These are phyloP conservation scores for Heliconius cydno DNA, from an alignment of 2,888 invertebrate genomes.

Conservation along the genomic window DNA sequence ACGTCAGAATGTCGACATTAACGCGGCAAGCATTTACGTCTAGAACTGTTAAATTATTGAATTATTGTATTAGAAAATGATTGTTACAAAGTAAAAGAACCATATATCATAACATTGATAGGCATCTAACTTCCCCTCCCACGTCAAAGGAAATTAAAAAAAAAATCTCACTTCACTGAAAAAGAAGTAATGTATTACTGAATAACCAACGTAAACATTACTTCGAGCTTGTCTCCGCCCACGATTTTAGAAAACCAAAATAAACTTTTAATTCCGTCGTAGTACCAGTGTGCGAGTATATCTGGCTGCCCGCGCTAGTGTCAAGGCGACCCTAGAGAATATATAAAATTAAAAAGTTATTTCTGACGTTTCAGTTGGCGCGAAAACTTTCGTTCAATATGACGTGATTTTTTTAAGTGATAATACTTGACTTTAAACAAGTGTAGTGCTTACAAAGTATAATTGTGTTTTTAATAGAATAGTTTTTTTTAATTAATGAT, in stretches of 20 bases:
- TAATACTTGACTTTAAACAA: not conserved
- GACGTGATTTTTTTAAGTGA: slow-evolving; percentile 15
- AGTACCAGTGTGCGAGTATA: slow-evolving; percentile 52
- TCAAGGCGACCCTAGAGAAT: slow-evolving; percentile 45
- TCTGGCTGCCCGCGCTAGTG: slow-evolving; percentile 50
- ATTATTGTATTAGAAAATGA: not conserved
- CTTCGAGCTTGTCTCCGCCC: slow-evolving; percentile 53
- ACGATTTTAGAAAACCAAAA: slow-evolving; percentile 59
- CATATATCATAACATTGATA: not conserved
- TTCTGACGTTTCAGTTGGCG: slow-evolving; percentile 44
- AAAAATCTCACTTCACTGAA: slow-evolving; percentile 19
- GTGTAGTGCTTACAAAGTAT: slow-evolving; percentile 9
- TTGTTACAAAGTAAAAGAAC: not conserved
- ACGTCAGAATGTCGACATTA: not conserved
- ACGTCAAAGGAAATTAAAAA: slow-evolving; percentile 30
- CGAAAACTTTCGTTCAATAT: slow-evolving; percentile 35
- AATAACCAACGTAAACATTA: slow-evolving; percentile 47
- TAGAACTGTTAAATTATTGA: not conserved
- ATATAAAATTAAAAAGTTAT: slow-evolving; percentile 39
- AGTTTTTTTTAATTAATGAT: not conserved
- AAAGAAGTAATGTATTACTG: slow-evolving; percentile 30
- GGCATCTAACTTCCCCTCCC: not conserved
- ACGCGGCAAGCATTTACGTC: not conserved
- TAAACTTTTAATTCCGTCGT: slow-evolving; percentile 62
- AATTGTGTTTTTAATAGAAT: not conserved